Evolutionary conservation across 2,113 vertebrate genomes (phyloP), one percentile per base, ranked within the genome.

Genomic region (Campylomormyrus tamandua): DNA sequence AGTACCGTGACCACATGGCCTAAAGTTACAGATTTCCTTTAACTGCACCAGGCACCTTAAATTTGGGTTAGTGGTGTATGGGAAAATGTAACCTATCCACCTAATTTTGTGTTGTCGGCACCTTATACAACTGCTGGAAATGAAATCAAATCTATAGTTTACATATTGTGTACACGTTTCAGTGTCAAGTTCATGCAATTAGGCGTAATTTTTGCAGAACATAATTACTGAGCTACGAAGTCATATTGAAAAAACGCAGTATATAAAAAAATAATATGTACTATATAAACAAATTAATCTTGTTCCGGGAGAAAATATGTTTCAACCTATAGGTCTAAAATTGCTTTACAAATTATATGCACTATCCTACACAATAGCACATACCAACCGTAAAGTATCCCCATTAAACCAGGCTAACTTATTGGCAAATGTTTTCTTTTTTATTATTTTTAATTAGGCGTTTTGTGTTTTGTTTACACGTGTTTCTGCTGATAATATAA

Each of bases 1-100:
- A 87, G 50, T 80, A 80, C 49, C 50, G 85, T 87, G 85, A 87
- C 85, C 85, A 87, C 85, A 86, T 31, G 50, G 24, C 27, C 31
- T n/a, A 53, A 48, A 53, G 49, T 52, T 48, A 53, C 85, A 31
- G 85, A 53, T 87, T 53, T 52, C 17, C 24, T 53, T 52, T 53
- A 87, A 17, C 24, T 53, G 42, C 42, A 84, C 39, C 21, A 21
- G 24, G 83, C 83, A 48, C 10, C 46, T 84, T 48, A 80, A 84
- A 84, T 46, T 84, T 84, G 42, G 21, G 83, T 8, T 84, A 84
- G 35, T 48, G 39, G 83, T 46, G 83, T 84, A 24, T 84, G 45
- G 19, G 45, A 21, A 56, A 11, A 84, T 24, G 45, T 45, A 48
- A 46, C 17, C 24, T 84, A 84, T 84, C 13, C n/a, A 24, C 83